phyloP scores from a whole-genome alignment of 2,888 invertebrate species.

The Lingula anatina region DNA sequence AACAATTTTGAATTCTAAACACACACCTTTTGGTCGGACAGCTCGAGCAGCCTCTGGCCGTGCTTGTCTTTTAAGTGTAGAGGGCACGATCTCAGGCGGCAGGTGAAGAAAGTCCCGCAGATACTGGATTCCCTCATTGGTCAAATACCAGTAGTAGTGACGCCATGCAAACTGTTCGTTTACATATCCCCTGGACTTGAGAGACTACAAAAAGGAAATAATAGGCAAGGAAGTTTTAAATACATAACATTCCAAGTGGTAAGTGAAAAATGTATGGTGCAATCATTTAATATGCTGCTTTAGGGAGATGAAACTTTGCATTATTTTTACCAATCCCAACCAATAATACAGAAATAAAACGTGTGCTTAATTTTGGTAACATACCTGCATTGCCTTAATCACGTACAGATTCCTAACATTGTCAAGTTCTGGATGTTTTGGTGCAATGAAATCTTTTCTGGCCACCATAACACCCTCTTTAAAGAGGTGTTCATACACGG shows the following conservation, averaged over 20 bases:
- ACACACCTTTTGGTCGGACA: conserved; percentile 39
- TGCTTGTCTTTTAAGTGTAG: conserved; percentile 88
- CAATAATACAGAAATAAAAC: too few relatives aligned
- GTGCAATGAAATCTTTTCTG: conserved; percentile 95
- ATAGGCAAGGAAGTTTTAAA: too few relatives aligned
- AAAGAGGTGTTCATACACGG: conserved; percentile 96
- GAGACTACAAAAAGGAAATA: conserved; percentile 59
- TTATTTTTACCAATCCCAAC: too few relatives aligned
- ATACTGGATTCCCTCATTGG: conserved; percentile 97
- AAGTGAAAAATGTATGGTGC: too few relatives aligned
- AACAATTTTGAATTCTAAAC: background rate
- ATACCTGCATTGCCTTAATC: conserved; percentile 92
- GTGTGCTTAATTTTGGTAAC: too few relatives aligned
- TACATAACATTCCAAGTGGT: too few relatives aligned
- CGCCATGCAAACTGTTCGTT: conserved; percentile 99
- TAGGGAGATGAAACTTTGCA: too few relatives aligned
- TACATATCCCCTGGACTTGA: conserved; percentile 95
- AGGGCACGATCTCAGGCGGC: conserved; percentile 96
- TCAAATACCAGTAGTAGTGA: conserved; percentile 98
- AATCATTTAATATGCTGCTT: too few relatives aligned
- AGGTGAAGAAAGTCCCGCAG: conserved; percentile 86
- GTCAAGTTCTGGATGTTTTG: conserved; percentile 96
- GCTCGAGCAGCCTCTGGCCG: conserved; percentile 71
- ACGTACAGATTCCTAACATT: conserved; percentile 93
- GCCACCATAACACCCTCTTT: conserved; percentile 99